Conservation (phyloP, 2,888 invertebrate genomes). For the Archips crataeganus region DNA sequence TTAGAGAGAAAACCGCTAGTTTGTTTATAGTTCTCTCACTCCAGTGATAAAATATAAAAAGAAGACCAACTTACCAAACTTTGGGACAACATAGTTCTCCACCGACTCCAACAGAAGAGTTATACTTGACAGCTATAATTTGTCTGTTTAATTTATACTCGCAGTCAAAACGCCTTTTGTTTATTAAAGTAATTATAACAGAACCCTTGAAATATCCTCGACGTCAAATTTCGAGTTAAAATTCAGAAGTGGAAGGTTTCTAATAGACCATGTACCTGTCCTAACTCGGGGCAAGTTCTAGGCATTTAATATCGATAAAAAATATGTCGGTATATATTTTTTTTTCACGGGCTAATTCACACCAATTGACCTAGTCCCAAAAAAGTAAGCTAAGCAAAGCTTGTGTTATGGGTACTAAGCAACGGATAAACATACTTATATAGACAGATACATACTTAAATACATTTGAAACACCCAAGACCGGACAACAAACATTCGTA, state of each 20-base stretch:
- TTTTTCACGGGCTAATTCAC: too few relatives aligned
- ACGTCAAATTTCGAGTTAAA: background rate
- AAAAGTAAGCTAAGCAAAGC: too few relatives aligned
- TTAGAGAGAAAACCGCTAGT: background rate
- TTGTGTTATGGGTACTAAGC: too few relatives aligned
- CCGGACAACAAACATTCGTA: too few relatives aligned
- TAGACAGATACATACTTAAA: too few relatives aligned
- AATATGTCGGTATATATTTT: too few relatives aligned
- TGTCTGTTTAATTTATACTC: slow-evolving; percentile 21
- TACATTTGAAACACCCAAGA: too few relatives aligned
- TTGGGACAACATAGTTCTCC: background rate
- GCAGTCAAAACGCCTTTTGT: slow-evolving; percentile 7
- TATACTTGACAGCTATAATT: slow-evolving; percentile 1
- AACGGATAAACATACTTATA: too few relatives aligned
- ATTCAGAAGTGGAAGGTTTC: background rate
- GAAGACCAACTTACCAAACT: background rate
- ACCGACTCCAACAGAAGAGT: background rate
- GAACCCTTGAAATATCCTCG: slow-evolving; percentile 11
- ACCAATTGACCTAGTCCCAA: too few relatives aligned
- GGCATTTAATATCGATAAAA: too few relatives aligned
- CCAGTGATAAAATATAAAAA: background rate
- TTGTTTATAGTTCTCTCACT: background rate
- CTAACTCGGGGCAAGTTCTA: too few relatives aligned
- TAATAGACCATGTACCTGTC: too few relatives aligned
- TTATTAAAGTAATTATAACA: slow-evolving; percentile 19